Evolutionary conservation across 1,140 invertebrate species (phyloP).

Genomic region (Holcopasites calliopsidis): DNA sequence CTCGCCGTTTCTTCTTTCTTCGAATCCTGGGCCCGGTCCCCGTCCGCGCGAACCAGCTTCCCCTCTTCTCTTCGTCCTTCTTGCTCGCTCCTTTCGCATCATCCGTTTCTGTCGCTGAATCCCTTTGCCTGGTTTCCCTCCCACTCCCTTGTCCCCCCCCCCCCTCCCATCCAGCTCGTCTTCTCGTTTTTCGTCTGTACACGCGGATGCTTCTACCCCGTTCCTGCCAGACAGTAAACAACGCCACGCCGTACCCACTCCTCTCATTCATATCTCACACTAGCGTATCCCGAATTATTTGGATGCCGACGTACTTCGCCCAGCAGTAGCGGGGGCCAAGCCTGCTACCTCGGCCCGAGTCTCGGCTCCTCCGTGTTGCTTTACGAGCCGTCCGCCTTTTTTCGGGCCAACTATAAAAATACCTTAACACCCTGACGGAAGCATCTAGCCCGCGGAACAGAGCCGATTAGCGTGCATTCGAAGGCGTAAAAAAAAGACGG

Average conservation of each 20-base stretch:
- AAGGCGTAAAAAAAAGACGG: background rate
- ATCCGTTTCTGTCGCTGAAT: constrained; percentile 14
- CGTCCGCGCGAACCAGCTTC: constrained; percentile 53
- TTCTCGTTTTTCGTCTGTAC: constrained; percentile 56
- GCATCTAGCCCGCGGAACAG: background rate
- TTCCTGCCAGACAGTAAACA: constrained; percentile 70
- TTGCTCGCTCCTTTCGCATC: background rate
- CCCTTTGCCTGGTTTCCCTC: background rate
- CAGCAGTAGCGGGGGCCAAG: constrained; percentile 6
- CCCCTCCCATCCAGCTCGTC: background rate
- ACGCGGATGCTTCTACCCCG: constrained; percentile 62
- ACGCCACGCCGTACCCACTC: constrained; percentile 62
- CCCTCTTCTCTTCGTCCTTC: constrained; percentile 38
- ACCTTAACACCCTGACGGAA: background rate
- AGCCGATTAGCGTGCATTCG: background rate
- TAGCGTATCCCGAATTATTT: constrained; percentile 64
- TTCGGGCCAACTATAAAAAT: constrained; percentile 3
- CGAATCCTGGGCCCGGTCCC: constrained; percentile 69
- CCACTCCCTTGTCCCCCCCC: background rate
- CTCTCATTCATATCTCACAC: constrained; percentile 70
- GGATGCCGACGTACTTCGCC: constrained; percentile 50
- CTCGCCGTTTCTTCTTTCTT: constrained; percentile 74
- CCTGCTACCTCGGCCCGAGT: background rate
- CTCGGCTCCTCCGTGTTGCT: constrained; percentile 21
- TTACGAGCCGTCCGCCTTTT: background rate